Evolutionary conservation across 2,113 vertebrate genomes (phyloP).

Genomic region (Leiothrix lutea): DNA sequence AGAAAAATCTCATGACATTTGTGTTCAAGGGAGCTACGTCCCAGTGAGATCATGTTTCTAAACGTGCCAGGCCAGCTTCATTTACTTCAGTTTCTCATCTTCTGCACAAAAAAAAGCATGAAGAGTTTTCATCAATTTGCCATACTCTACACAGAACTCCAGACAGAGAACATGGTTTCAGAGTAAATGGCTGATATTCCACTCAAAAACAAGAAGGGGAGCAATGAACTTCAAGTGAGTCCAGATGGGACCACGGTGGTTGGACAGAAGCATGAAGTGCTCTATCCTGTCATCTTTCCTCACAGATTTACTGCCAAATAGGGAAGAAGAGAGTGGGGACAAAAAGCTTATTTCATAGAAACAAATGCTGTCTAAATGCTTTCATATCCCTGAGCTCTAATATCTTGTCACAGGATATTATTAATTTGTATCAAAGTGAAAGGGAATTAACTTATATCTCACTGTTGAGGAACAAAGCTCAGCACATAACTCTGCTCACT

Average conservation of each 20-base stretch:
- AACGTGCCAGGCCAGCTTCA: not conserved
- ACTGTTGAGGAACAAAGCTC: not conserved
- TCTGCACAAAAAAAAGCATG: not conserved
- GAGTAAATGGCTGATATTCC: not conserved
- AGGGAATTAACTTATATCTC: not conserved
- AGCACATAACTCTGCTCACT: not conserved
- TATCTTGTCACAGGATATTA: not conserved
- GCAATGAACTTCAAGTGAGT: not conserved
- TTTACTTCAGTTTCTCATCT: not conserved
- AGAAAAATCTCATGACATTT: not conserved
- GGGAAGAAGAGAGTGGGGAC: rapidly evolving
- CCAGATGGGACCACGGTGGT: not conserved
- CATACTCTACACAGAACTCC: not conserved
- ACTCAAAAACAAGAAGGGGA: not conserved
- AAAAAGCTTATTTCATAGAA: not conserved
- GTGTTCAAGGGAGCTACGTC: not conserved
- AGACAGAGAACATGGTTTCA: not conserved
- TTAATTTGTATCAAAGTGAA: not conserved
- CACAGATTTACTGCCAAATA: not conserved
- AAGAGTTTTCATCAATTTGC: not conserved
- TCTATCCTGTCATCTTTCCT: not conserved
- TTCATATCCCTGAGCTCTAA: not conserved
- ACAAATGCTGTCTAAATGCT: not conserved
- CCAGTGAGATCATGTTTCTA: not conserved
- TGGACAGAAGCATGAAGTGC: not conserved